phyloP scores from a whole-genome alignment of 2,888 invertebrate species.

The Drosophila setosimentum region DNA sequence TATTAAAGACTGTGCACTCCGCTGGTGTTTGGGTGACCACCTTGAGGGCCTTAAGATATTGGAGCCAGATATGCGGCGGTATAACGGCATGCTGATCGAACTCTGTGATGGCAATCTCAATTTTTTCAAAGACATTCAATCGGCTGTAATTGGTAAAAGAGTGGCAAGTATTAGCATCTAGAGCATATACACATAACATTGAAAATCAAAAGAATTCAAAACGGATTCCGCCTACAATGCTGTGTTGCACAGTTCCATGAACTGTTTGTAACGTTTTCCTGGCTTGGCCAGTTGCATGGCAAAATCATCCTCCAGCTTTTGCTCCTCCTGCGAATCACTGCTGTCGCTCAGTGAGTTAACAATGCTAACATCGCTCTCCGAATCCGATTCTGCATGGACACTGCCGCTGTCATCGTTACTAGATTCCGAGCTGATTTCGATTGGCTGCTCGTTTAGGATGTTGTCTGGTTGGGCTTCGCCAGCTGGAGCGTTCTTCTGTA shows the following conservation, averaged over 20 bases:
- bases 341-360: slow-evolving; percentile 22
- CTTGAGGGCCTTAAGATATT: slow-evolving; percentile 39
- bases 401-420: slow-evolving; percentile 18
- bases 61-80: slow-evolving; percentile 56
- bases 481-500: slow-evolving; percentile 38
- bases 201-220: too few species aligned
- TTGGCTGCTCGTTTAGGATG: slow-evolving; percentile 43
- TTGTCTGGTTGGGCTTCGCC: slow-evolving; percentile 24
- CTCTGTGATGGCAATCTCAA: slow-evolving; percentile 28
- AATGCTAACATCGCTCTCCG: slow-evolving; percentile 22
- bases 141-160: slow-evolving; percentile 29
- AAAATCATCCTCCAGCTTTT: slow-evolving; percentile 30
- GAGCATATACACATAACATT: not conserved
- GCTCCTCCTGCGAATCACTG: slow-evolving; percentile 20
- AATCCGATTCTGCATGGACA: slow-evolving; percentile 2
- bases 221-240: slow-evolving; percentile 46
- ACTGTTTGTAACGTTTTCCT: slow-evolving; percentile 28
- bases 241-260: slow-evolving; percentile 36
- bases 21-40: slow-evolving; percentile 51
- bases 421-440: slow-evolving; percentile 52
- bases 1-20: slow-evolving; percentile 32
- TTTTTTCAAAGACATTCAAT: slow-evolving; percentile 44
- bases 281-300: slow-evolving; percentile 15
- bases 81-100: slow-evolving; percentile 32
- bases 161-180: not conserved